A percentile compares a stretch with the other conserved stretches of the same genome.
phyloP scores from a whole-genome alignment of 2,113 vertebrate genomes.

The Thunnus thynnus region DNA sequence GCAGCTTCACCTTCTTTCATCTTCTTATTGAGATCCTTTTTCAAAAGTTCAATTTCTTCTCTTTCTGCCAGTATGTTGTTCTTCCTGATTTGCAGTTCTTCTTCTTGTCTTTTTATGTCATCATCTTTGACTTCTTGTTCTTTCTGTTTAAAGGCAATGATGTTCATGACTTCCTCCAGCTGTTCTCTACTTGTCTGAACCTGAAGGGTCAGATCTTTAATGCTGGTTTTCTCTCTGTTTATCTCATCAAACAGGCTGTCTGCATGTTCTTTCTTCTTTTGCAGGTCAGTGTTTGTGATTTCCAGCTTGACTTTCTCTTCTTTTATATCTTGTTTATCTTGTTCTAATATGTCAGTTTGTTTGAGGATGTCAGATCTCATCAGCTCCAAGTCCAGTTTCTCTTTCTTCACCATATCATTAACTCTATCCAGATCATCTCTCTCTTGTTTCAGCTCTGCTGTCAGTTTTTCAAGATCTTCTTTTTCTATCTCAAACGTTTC shows the following conservation, averaged over 20 bases:
- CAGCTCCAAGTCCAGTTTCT: conserved; percentile 23
- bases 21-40: too few relatives aligned
- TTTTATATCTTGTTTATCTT: background rate
- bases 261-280: background rate
- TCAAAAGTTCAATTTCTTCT: too few relatives aligned
- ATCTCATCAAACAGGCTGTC: conserved; percentile 14
- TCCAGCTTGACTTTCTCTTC: background rate
- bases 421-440: too few relatives aligned
- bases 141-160: background rate
- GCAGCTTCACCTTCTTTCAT: background rate
- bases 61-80: background rate
- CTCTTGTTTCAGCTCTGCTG: too few relatives aligned
- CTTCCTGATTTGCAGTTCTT: background rate
- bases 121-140: conserved; percentile 9
- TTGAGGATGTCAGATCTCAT: conserved; percentile 5
- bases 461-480: background rate
- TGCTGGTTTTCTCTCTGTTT: conserved; percentile 12
- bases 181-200: background rate
- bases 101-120: background rate
- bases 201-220: conserved; percentile 3
- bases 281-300: background rate
- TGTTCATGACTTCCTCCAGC: background rate
- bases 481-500: background rate
- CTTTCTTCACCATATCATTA: conserved; percentile 5
- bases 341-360: background rate